Conservation (phyloP, 2,888 invertebrate genomes). For the Ophion costatus region DNA sequence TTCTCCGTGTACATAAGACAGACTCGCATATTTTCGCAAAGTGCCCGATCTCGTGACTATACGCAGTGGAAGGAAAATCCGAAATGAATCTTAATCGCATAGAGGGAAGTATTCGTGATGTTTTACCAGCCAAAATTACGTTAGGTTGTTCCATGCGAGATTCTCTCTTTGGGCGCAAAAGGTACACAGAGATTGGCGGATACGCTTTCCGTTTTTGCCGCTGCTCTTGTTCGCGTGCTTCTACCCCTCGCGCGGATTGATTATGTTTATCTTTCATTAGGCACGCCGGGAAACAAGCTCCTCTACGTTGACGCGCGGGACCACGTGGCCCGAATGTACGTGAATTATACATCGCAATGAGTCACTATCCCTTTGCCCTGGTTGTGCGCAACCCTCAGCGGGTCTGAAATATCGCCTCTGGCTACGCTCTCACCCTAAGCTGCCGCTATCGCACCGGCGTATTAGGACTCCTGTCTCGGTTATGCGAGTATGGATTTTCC, state of each 20-base stretch:
- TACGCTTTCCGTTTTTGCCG: background rate
- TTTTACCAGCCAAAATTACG: constrained; percentile 74
- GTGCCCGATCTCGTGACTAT: background rate
- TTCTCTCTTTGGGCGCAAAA: constrained; percentile 74
- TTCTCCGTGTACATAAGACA: background rate
- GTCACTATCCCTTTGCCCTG: constrained; percentile 49
- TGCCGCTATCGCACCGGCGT: background rate
- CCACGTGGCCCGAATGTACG: constrained; percentile 71
- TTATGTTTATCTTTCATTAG: constrained; percentile 83
- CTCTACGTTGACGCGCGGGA: constrained; percentile 59
- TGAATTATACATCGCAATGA: constrained; percentile 78
- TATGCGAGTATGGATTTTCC: constrained; percentile 9
- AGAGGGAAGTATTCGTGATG: constrained; percentile 37
- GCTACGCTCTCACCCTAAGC: background rate
- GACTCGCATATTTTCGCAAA: background rate
- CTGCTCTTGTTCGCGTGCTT: constrained; percentile 6
- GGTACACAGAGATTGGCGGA: background rate
- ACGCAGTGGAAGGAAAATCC: constrained; percentile 80
- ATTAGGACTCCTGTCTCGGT: constrained; percentile 16
- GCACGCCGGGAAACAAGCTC: constrained; percentile 71
- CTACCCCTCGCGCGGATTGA: constrained; percentile 75
- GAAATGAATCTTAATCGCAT: constrained; percentile 38
- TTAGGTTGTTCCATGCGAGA: constrained; percentile 77
- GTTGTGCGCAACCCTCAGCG: constrained; percentile 3
- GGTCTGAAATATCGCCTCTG: constrained; percentile 2